These are phyloP conservation scores for Phallusia fumigata DNA, from an alignment of 23 tunicate species.

Conservation along the genomic window DNA sequence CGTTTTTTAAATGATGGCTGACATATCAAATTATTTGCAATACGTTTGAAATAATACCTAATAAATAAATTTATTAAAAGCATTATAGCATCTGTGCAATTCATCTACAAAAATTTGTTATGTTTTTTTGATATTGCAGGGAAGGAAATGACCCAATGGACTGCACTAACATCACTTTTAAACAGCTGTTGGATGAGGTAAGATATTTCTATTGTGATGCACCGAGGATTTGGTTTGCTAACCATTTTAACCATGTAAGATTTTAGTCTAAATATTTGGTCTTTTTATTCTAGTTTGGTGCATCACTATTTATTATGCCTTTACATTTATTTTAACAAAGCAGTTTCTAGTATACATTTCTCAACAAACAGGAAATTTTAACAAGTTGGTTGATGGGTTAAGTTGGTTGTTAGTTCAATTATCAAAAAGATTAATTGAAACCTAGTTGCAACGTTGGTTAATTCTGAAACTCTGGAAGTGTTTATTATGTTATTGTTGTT, in stretches of 20 bases:
- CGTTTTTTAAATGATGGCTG: too few relatives aligned
- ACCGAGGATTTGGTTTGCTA: background rate
- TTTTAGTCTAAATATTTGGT: background rate
- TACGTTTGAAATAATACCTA: too few relatives aligned
- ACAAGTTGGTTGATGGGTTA: too few relatives aligned
- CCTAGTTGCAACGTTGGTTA: background rate
- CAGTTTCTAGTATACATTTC: too few relatives aligned
- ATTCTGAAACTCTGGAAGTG: background rate
- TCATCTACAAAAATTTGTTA: background rate
- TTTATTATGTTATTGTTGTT: background rate
- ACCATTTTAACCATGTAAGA: background rate
- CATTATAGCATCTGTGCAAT: background rate
- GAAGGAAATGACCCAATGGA: conserved; percentile 93
- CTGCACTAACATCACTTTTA: conserved; percentile 65
- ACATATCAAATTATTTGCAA: too few relatives aligned
- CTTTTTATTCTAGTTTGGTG: background rate
- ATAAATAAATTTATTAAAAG: too few relatives aligned
- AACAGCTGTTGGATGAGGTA: conserved; percentile 54
- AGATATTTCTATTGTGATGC: background rate
- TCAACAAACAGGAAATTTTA: too few relatives aligned
- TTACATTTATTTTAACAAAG: too few relatives aligned
- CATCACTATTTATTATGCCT: too few relatives aligned
- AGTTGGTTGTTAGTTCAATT: too few relatives aligned
- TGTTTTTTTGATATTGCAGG: conserved; percentile 13
- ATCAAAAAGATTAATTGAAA: background rate